Conservation (phyloP, 2,113 vertebrate genomes). For the Micronycteris hirsuta region DNA sequence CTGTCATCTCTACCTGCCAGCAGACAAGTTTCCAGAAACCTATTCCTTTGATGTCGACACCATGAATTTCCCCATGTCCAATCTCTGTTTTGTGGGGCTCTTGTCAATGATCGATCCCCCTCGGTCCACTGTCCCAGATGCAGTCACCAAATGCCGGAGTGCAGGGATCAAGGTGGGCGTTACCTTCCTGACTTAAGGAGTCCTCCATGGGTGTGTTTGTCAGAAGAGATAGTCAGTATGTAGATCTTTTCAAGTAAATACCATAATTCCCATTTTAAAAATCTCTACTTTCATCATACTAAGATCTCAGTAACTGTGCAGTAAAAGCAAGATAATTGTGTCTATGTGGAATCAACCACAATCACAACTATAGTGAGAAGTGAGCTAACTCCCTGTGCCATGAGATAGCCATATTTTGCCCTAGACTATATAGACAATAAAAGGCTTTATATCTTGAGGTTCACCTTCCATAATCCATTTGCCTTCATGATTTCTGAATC, state of each 20-base stretch:
- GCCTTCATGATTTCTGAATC: background rate
- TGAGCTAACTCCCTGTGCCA: background rate
- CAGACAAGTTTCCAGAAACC: conserved; percentile 79
- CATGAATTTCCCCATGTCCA: conserved; percentile 84
- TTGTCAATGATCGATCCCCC: conserved; percentile 87
- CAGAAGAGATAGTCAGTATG: background rate
- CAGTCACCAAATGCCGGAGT: conserved; percentile 85
- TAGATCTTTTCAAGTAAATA: conserved; percentile 2
- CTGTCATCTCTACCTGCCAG: conserved; percentile 85
- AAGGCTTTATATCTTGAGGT: background rate
- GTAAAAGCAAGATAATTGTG: background rate
- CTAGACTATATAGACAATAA: background rate
- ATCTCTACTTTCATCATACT: background rate
- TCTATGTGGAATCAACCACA: background rate
- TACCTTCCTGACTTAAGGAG: background rate
- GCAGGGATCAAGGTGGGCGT: conserved; percentile 85
- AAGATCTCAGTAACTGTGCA: background rate
- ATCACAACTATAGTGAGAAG: background rate
- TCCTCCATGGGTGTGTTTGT: background rate
- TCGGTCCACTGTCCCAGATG: conserved; percentile 85
- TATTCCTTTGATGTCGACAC: conserved; percentile 82
- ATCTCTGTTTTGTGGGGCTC: conserved; percentile 85
- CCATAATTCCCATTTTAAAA: background rate
- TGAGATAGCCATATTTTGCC: background rate
- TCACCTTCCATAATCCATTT: background rate